These are phyloP conservation scores for Trachythela sp. DNA, from an alignment of 64 coral and sea anemone species.

Conservation along the genomic window DNA sequence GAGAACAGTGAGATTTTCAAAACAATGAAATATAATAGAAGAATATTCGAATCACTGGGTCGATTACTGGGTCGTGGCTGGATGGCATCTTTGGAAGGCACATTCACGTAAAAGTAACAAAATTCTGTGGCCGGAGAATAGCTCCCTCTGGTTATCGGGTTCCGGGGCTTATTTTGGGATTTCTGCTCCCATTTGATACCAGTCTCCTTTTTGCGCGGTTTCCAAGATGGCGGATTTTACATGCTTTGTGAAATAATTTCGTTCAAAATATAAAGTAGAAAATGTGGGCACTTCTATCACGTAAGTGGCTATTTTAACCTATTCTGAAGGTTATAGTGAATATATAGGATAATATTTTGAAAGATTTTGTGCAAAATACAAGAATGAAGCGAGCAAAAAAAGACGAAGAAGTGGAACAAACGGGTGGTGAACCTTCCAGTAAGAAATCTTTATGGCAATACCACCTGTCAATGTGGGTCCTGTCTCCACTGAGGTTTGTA, in stretches of 20 bases:
- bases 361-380: neutral
- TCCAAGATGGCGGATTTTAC: neutral
- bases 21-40: too few species aligned
- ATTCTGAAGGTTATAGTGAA: neutral
- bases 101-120: too few species aligned
- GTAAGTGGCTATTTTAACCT: too few species aligned
- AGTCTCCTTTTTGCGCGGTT: neutral
- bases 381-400: neutral
- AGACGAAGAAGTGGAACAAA: neutral
- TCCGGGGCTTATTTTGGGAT: too few species aligned
- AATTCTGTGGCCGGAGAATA: too few species aligned
- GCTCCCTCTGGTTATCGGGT: too few species aligned
- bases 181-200: neutral
- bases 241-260: neutral
- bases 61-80: too few species aligned
- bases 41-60: too few species aligned
- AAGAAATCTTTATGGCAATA: slow-evolving; percentile 25
- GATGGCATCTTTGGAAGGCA: too few species aligned
- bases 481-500: slow-evolving; percentile 58
- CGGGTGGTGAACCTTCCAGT: neutral
- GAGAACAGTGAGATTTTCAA: too few species aligned
- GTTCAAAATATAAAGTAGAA: too few species aligned
- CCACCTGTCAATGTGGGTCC: slow-evolving; percentile 54
- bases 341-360: neutral
- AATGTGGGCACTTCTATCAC: too few species aligned